Conservation (phyloP, 2,797 vertebrate species). For the Valencia hispanica region DNA sequence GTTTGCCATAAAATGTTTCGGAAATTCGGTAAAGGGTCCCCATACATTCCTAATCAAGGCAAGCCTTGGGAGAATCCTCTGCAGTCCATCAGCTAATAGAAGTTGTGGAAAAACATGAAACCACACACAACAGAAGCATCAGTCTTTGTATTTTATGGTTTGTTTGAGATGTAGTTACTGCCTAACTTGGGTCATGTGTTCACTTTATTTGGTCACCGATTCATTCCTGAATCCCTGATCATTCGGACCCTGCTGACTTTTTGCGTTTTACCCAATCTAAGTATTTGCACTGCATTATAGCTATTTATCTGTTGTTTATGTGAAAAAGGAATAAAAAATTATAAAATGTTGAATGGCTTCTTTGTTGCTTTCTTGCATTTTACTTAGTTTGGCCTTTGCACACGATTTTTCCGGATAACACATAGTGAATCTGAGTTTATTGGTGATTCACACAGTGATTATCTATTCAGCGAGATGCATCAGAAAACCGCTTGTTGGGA, state of each 20-base stretch:
- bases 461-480: constrained; percentile 56
- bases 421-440: constrained; percentile 49
- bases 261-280: constrained; percentile 7
- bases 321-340: constrained; percentile 14
- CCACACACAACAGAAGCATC: not conserved
- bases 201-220: constrained; percentile 51
- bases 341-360: not conserved
- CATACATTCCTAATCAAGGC: not conserved
- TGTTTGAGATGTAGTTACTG: constrained; percentile 46
- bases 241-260: constrained; percentile 13
- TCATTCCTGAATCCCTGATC: constrained; percentile 7
- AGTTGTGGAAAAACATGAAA: constrained; percentile 8
- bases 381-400: constrained; percentile 10
- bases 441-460: constrained; percentile 55
- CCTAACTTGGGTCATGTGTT: constrained; percentile 51
- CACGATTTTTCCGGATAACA: constrained; percentile 12
- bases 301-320: not conserved
- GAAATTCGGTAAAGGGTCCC: not conserved
- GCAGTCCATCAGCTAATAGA: constrained; percentile 8
- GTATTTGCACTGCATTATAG: constrained; percentile 8
- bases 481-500: constrained; percentile 49
- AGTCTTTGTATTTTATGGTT: constrained; percentile 8
- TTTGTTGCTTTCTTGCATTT: not conserved
- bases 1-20: not conserved
- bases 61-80: constrained; percentile 6